Evolutionary conservation across 1,140 invertebrate genomes (phyloP).

Genomic region (Drosophila miranda): DNA sequence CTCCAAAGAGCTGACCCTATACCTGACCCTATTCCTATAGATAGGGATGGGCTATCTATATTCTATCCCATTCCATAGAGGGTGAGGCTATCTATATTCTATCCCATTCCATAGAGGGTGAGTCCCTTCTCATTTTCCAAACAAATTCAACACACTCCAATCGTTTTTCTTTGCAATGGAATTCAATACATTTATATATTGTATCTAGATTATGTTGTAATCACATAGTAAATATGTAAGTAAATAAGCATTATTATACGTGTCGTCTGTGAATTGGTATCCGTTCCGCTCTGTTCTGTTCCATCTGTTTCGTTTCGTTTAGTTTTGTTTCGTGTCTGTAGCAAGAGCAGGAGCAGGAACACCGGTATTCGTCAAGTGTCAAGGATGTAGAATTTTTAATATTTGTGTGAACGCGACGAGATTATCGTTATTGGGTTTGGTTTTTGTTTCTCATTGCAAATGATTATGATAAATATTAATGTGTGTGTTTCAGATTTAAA

Average conservation of each 20-base stretch:
- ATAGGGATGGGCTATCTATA: too few relatives aligned
- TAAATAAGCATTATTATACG: constrained; percentile 50
- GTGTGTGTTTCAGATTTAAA: constrained; percentile 45
- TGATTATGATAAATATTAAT: constrained; percentile 70
- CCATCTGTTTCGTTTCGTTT: not conserved
- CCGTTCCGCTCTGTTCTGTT: not conserved
- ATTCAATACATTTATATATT: constrained; percentile 72
- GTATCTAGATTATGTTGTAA: constrained; percentile 60
- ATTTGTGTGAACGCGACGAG: constrained; percentile 54
- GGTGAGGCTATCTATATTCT: too few relatives aligned
- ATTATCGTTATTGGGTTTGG: constrained; percentile 2
- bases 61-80: too few relatives aligned
- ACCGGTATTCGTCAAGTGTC: constrained; percentile 33
- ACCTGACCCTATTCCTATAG: too few relatives aligned
- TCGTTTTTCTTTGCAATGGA: constrained; percentile 65
- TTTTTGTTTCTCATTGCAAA: constrained; percentile 63
- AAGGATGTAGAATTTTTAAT: constrained; percentile 16
- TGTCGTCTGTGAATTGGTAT: constrained; percentile 27
- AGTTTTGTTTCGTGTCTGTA: constrained; percentile 14
- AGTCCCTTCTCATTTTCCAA: not conserved
- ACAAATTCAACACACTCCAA: not conserved
- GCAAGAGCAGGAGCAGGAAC: not conserved
- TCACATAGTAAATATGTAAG: constrained; percentile 69
- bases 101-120: too few relatives aligned
- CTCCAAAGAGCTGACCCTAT: too few relatives aligned